Percentiles rank a stretch among this genome's conserved stretches.
Evolutionary conservation across 2,888 invertebrate genomes (phyloP).

Genomic region (Malachius bipustulatus): DNA sequence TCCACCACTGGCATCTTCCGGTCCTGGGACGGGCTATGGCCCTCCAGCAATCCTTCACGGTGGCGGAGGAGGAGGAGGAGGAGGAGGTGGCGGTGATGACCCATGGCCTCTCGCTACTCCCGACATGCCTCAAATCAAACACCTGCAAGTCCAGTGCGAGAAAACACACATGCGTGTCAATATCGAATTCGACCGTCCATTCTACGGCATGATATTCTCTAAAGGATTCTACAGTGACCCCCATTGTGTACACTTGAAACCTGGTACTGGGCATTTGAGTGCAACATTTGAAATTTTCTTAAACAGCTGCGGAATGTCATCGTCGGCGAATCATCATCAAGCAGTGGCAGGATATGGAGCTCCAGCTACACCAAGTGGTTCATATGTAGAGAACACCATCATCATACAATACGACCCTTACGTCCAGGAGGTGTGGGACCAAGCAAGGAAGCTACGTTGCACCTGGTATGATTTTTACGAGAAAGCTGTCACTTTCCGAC

Average conservation of each 20-base stretch:
- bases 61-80: conserved; percentile 35
- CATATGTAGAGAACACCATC: conserved; percentile 89
- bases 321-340: conserved; percentile 83
- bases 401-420: conserved; percentile 92
- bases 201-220: conserved; percentile 93
- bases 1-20: conserved; percentile 46
- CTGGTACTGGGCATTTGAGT: conserved; percentile 80
- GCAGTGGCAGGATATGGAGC: conserved; percentile 71
- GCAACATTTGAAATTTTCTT: conserved; percentile 90
- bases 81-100: conserved; percentile 51
- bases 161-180: conserved; percentile 93
- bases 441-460: conserved; percentile 80
- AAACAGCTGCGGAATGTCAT: conserved; percentile 88
- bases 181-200: conserved; percentile 88
- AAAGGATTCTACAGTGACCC: conserved; percentile 88
- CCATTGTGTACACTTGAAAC: conserved; percentile 83
- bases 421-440: conserved; percentile 93
- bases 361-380: conserved; percentile 82
- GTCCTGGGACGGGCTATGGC: conserved; percentile 36
- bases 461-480: conserved; percentile 96
- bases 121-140: conserved; percentile 88
- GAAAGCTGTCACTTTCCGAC: conserved; percentile 87
- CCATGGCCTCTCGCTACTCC: conserved; percentile 82
- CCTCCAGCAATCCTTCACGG: conserved; percentile 33
- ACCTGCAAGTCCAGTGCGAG: conserved; percentile 88